Conservation (phyloP, 2,797 vertebrate species). For the Enteromius argenteus region DNA sequence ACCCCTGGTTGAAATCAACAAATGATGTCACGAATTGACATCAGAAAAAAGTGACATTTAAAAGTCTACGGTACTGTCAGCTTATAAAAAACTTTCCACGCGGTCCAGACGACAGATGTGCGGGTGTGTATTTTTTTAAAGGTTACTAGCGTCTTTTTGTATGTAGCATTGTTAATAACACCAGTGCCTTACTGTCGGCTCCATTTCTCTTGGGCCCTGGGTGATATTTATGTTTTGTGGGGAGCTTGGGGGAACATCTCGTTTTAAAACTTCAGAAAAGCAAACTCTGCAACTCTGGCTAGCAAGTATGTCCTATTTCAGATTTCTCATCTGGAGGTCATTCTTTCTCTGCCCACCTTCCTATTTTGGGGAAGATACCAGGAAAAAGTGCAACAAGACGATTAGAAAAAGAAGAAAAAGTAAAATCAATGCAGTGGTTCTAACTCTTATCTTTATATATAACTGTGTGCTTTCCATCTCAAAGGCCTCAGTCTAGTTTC, state of each 20-base stretch:
- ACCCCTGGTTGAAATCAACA: neutral
- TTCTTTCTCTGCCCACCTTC: slow-evolving; percentile 21
- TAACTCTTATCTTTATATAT: neutral
- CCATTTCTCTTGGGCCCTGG: slow-evolving; percentile 43
- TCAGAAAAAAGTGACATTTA: slow-evolving; percentile 34
- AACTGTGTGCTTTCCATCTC: neutral
- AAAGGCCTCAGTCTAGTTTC: neutral
- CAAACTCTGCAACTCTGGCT: slow-evolving; percentile 40
- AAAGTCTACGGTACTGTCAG: slow-evolving; percentile 10
- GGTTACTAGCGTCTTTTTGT: slow-evolving; percentile 48
- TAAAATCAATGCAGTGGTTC: neutral
- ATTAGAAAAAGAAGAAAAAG: neutral
- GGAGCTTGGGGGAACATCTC: slow-evolving; percentile 12
- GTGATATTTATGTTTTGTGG: slow-evolving; percentile 46
- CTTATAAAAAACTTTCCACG: neutral
- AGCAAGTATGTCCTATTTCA: slow-evolving; percentile 37
- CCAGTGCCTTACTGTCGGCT: slow-evolving; percentile 20
- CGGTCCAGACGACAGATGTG: slow-evolving; percentile 29
- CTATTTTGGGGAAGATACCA: slow-evolving; percentile 12
- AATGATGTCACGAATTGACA: neutral
- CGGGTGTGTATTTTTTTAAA: slow-evolving; percentile 49
- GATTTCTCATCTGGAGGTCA: slow-evolving; percentile 30
- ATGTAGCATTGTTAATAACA: slow-evolving; percentile 46
- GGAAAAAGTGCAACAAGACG: slow-evolving; percentile 3
- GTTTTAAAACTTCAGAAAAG: slow-evolving; percentile 43